phyloP scores from a whole-genome alignment of 2,113 vertebrate species.

The Lagenorhynchus albirostris region DNA sequence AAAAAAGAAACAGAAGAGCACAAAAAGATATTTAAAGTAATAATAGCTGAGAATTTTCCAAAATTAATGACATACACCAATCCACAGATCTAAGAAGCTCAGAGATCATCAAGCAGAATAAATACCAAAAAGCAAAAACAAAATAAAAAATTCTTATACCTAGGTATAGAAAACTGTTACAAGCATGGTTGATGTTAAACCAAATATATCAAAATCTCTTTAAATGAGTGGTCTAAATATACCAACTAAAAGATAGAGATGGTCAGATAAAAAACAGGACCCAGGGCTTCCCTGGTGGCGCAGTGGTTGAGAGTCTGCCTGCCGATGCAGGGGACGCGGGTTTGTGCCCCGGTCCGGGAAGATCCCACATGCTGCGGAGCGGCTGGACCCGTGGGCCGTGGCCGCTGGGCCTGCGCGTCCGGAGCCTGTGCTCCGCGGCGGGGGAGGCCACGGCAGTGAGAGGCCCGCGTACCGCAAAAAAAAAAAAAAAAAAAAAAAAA shows the following conservation, averaged over 20 bases:
- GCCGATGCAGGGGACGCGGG: no score
- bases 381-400: no score
- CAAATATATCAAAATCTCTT: not conserved
- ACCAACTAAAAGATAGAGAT: not conserved
- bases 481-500: not conserved
- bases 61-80: not conserved
- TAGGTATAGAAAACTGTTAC: not conserved
- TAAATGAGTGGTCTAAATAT: not conserved
- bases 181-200: not conserved
- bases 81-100: not conserved
- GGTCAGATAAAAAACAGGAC: not conserved
- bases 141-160: not conserved
- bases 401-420: no score
- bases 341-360: no score
- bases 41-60: not conserved
- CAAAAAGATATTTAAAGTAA: not conserved
- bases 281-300: not conserved
- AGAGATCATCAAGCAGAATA: not conserved
- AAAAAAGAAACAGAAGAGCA: not conserved
- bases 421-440: no score
- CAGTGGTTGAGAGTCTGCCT: no score
- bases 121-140: not conserved
- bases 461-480: no score
- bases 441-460: no score
- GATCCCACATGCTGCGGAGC: no score